phyloP scores from a whole-genome alignment of 2,888 invertebrate genomes.

The Stenoptilia bipunctidactyla region DNA sequence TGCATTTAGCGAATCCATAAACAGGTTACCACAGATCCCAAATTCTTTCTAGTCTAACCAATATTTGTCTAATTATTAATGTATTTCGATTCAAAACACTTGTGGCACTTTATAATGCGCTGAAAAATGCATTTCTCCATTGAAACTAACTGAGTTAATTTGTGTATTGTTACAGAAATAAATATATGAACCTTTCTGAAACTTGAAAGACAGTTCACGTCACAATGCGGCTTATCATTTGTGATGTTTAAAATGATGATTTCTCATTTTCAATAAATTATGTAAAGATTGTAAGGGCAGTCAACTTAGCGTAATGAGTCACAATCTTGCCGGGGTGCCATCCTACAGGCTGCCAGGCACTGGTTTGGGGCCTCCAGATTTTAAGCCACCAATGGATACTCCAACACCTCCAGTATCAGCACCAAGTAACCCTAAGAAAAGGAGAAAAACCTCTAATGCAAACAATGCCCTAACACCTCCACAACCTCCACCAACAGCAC shows the following conservation, averaged over 20 bases:
- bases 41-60: constrained; percentile 17
- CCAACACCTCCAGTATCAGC: constrained; percentile 80
- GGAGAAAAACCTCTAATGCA: constrained; percentile 84
- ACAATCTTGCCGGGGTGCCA: constrained; percentile 85
- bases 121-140: too few species aligned
- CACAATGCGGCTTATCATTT: constrained; percentile 53
- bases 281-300: constrained; percentile 43
- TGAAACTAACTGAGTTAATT: too few species aligned
- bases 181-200: constrained; percentile 53
- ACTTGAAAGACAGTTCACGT: constrained; percentile 47
- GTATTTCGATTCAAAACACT: too few species aligned
- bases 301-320: constrained; percentile 74
- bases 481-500: constrained; percentile 79
- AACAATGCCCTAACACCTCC: constrained; percentile 76
- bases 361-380: constrained; percentile 78
- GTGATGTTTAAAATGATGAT: constrained; percentile 18
- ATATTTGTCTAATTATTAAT: too few species aligned
- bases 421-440: constrained; percentile 88
- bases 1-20: constrained; percentile 15
- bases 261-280: neutral
- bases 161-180: constrained; percentile 57
- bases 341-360: constrained; percentile 83
- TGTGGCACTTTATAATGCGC: too few species aligned
- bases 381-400: constrained; percentile 79
- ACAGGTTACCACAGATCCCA: constrained; percentile 33